Base-by-base conservation (phyloP, 2,888 invertebrate species). In the Diaperis boleti region DNA sequence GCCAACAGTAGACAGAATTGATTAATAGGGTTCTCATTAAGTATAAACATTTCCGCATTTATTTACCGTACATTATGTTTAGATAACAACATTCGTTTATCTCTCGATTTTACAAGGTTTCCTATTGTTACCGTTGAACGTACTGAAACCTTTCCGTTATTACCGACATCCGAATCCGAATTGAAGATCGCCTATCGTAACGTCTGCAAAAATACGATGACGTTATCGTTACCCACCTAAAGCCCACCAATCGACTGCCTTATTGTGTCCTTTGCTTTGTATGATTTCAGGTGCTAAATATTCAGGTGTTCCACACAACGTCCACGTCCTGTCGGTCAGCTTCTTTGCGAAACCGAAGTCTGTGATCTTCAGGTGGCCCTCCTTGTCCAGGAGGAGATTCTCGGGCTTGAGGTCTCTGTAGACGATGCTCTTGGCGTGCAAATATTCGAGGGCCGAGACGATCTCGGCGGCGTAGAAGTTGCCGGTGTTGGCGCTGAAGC, bases 211-310 rank as follows among this genome's bases (percentile, higher is more conserved):
- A 18, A 15, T 41, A 33, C 10, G 14, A 22, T 26, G 45, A 26
- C 29, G 29, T 15, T 29, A 31, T 2, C n/a, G 45, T 33, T 39
- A 74, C 84, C 82, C 81, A 92, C 92, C 98, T 76, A 98, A 85
- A 13, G 98, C 97, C 98, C 98, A 98, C 96, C 97, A 98, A 80
- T 98, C 98, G 0, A 98, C 98, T 4, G 96, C 96, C 80, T 94
- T 96, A 79, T 98, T 98, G 83, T 98, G 98, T 29, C 98, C 98
- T 85, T 96, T 96, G 74, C 95, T 95, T 81, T 96, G 96, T 72
- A 98, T 97, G 69, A 98, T 96, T 83, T 98, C 97, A 8, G 95
- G 95, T 41, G 98, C 98, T 67, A 98, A 85, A 82, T 98, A 98
- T 81, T 98, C 98, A 0, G 98, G 97, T 0, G 98, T 98, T 0